phyloP scores from a whole-genome alignment of 2,113 vertebrate genomes.

The Hepsetus odoe region DNA sequence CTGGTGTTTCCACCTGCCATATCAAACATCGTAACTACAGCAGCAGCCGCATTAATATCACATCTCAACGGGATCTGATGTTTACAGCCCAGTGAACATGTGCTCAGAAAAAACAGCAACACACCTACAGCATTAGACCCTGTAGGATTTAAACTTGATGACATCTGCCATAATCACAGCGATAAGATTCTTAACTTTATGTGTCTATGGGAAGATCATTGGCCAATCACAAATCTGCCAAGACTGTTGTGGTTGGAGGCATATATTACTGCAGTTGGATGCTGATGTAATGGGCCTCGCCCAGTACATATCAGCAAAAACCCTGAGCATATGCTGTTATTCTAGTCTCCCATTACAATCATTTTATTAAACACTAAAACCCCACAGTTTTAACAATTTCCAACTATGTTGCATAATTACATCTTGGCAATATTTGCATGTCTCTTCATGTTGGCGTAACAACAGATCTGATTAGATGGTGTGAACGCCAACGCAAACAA shows the following conservation, averaged over 20 bases:
- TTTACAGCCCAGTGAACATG: background rate
- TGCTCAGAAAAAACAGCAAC: background rate
- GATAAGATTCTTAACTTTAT: constrained; percentile 1
- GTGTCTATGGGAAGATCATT: background rate
- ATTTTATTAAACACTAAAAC: background rate
- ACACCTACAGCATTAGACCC: background rate
- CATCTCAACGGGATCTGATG: background rate
- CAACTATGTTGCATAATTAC: background rate
- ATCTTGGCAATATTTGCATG: background rate
- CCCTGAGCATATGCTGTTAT: background rate
- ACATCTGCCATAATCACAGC: background rate
- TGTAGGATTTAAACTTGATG: background rate
- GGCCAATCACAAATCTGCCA: background rate
- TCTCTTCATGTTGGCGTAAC: background rate
- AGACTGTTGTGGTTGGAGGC: background rate
- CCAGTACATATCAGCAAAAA: background rate
- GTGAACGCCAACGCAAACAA: background rate
- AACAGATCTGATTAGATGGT: background rate
- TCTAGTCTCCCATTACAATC: background rate
- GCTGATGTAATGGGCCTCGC: background rate
- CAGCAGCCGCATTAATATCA: background rate
- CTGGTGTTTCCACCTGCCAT: background rate
- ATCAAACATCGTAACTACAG: background rate
- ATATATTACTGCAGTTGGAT: background rate
- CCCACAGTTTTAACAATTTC: background rate